A percentile compares a stretch with the other conserved stretches of the same genome.
These are phyloP conservation scores for Gortyna flavago DNA, from an alignment of 2,888 invertebrate genomes.

Conservation along the genomic window DNA sequence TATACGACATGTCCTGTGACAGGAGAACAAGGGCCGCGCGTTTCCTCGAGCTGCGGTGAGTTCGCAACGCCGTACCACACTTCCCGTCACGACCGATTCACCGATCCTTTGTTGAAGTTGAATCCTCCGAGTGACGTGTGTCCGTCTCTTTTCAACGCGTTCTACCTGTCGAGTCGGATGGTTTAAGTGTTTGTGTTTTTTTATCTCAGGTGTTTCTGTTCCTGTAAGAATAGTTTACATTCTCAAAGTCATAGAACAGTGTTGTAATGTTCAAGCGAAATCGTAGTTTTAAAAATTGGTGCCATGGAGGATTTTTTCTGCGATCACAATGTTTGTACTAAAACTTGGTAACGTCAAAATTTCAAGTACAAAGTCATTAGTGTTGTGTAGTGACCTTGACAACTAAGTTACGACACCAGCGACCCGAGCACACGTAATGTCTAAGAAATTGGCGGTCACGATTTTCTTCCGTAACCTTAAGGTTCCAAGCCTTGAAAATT, in stretches of 20 bases:
- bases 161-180: constrained; percentile 77
- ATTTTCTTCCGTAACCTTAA: constrained; percentile 76
- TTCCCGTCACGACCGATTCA: constrained; percentile 82
- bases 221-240: constrained; percentile 45
- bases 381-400: constrained; percentile 83
- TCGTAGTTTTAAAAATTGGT: constrained; percentile 29
- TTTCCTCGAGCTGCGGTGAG: constrained; percentile 90
- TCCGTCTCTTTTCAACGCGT: constrained; percentile 86
- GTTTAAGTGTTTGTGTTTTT: constrained; percentile 77
- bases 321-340: constrained; percentile 56
- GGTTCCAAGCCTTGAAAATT: constrained; percentile 50
- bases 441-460: constrained; percentile 82
- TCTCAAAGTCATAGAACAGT: constrained; percentile 34
- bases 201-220: constrained; percentile 49
- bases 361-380: constrained; percentile 85
- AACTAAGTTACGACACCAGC: constrained; percentile 82
- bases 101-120: constrained; percentile 87
- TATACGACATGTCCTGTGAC: constrained; percentile 89
- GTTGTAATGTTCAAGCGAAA: constrained; percentile 33
- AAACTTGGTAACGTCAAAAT: constrained; percentile 73
- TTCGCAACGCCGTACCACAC: constrained; percentile 80
- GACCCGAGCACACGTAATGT: constrained; percentile 81
- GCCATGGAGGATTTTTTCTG: constrained; percentile 62
- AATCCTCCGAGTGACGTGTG: constrained; percentile 85
- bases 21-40: constrained; percentile 89